Evolutionary conservation across 2,888 invertebrate genomes (phyloP).

Genomic region (Acleris laterana): DNA sequence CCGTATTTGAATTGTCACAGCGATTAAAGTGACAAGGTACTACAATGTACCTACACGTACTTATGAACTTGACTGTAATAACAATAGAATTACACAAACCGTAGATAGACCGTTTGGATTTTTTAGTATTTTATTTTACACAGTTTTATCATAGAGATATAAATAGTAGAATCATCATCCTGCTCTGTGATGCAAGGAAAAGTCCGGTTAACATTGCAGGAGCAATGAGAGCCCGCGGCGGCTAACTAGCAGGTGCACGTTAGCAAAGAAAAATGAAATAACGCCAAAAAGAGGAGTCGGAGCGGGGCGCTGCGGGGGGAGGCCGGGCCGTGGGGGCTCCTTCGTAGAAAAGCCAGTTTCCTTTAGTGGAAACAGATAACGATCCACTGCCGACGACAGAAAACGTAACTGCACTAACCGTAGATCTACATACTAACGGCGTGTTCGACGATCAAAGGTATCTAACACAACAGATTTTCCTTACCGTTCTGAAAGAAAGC

Average conservation of each 20-base stretch:
- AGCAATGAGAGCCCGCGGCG: slow-evolving; percentile 70
- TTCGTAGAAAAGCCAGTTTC: slow-evolving; percentile 82
- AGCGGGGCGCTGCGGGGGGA: slow-evolving; percentile 50
- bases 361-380: slow-evolving; percentile 84
- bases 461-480: slow-evolving; percentile 68
- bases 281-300: slow-evolving; percentile 77
- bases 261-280: slow-evolving; percentile 82
- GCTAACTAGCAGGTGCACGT: slow-evolving; percentile 81
- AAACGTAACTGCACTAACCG: slow-evolving; percentile 79
- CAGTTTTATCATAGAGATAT: neutral
- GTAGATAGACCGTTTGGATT: neutral
- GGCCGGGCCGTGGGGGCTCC: slow-evolving; percentile 72
- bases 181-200: slow-evolving; percentile 49
- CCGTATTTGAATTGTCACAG: too few relatives aligned
- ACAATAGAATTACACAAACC: too few relatives aligned
- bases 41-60: too few relatives aligned
- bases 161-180: slow-evolving; percentile 41
- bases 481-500: slow-evolving; percentile 54
- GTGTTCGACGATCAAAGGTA: slow-evolving; percentile 68
- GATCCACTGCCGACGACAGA: slow-evolving; percentile 82
- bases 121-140: neutral
- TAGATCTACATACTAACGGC: slow-evolving; percentile 70
- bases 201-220: slow-evolving; percentile 57
- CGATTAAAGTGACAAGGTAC: too few relatives aligned
- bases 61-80: too few relatives aligned